phyloP scores from a whole-genome alignment of 2,888 invertebrate species.

The Sialis fuliginosa region DNA sequence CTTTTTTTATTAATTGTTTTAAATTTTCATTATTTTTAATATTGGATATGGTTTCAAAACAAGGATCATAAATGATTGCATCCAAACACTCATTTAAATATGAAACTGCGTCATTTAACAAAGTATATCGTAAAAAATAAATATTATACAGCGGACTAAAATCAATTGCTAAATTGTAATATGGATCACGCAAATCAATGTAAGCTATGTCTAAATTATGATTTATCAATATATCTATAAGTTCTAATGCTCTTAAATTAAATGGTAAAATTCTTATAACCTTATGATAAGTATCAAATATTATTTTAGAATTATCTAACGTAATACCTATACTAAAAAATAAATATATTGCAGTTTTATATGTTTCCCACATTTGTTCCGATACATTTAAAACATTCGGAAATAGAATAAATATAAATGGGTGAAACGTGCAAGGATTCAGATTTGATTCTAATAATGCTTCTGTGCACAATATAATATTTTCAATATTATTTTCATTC shows the following conservation, averaged over 20 bases:
- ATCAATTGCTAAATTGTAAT: no score
- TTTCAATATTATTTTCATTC: no score
- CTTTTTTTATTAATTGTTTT: background rate
- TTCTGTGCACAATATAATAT: background rate
- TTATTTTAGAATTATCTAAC: background rate
- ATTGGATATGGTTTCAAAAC: background rate
- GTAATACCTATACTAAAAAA: slow-evolving; percentile 1
- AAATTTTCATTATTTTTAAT: background rate
- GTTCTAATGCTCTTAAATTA: background rate
- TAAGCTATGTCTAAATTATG: background rate
- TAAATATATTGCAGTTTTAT: background rate
- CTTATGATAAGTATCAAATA: background rate
- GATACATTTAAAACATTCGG: no score
- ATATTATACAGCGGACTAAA: no score
- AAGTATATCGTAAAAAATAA: no score
- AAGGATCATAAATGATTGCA: background rate
- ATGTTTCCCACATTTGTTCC: background rate
- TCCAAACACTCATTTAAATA: no score
- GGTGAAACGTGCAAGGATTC: background rate
- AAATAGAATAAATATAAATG: no score
- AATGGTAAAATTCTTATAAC: background rate
- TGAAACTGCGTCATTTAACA: no score
- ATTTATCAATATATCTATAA: slow-evolving; percentile 1
- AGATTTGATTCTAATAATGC: background rate
- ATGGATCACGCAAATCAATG: no score